These are phyloP conservation scores for Corapipo altera DNA, from an alignment of 2,113 vertebrate species.

Conservation along the genomic window DNA sequence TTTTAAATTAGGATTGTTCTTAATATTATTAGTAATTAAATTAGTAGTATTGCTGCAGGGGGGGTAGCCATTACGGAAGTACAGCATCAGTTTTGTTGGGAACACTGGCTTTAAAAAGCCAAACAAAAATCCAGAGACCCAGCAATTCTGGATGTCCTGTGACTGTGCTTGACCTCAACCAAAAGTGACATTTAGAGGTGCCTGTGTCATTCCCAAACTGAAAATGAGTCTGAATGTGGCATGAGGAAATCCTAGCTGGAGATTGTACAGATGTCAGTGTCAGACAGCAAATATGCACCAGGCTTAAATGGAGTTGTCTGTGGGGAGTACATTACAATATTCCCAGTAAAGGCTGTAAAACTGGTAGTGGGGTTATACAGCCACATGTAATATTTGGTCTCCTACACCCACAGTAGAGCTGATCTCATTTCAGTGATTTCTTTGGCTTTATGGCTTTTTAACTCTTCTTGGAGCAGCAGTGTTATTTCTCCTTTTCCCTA, in stretches of 20 bases:
- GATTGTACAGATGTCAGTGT: neutral
- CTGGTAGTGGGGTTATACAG: neutral
- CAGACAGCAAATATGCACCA: neutral
- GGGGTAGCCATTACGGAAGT: neutral
- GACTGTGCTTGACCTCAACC: neutral
- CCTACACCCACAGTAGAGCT: neutral
- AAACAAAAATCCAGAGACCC: neutral
- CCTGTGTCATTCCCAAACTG: neutral
- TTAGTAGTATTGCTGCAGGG: neutral
- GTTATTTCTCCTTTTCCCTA: neutral
- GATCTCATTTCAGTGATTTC: neutral
- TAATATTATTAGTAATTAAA: neutral
- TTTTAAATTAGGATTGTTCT: neutral
- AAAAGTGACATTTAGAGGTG: neutral
- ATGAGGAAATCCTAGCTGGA: neutral
- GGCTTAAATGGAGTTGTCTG: neutral
- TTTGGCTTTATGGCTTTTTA: neutral
- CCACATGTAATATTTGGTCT: neutral
- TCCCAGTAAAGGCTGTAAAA: neutral
- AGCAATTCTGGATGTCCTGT: neutral
- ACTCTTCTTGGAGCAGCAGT: neutral
- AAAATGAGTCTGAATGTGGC: neutral
- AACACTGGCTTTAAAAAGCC: neutral
- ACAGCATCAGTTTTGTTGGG: neutral
- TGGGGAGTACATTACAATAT: rapidly evolving